A percentile compares a stretch with the other conserved stretches of the same genome.
Conservation (phyloP, 2,113 vertebrate genomes). For the Paratilapia polleni region DNA sequence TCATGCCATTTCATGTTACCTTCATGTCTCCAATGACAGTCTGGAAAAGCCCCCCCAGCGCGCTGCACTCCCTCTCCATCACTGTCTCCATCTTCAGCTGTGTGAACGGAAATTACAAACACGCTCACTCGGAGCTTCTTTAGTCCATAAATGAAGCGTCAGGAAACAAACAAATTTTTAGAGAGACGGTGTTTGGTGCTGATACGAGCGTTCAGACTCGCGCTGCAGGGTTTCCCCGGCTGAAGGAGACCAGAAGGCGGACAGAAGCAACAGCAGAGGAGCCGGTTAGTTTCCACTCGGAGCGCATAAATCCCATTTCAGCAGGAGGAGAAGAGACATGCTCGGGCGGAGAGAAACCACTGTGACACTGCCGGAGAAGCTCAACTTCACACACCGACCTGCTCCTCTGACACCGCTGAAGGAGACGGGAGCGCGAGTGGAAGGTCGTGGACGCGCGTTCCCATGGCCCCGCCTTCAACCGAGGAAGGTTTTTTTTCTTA, state of each 20-base stretch:
- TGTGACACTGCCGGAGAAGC: neutral
- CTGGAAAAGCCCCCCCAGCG: constrained; percentile 83
- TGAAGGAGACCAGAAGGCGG: constrained; percentile 23
- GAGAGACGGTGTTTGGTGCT: neutral
- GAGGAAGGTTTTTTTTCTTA: neutral
- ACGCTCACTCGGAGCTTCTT: constrained; percentile 17
- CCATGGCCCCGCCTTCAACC: constrained; percentile 35
- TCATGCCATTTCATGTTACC: constrained; percentile 52
- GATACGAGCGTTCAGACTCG: neutral
- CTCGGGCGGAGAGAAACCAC: neutral
- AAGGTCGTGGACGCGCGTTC: neutral
- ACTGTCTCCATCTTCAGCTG: constrained; percentile 77
- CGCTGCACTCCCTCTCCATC: constrained; percentile 84
- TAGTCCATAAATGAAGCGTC: constrained; percentile 31
- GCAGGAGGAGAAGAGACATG: constrained; percentile 24
- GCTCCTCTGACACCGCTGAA: constrained; percentile 13
- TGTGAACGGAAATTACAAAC: neutral
- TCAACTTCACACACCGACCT: constrained; percentile 11
- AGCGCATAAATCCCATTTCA: constrained; percentile 41
- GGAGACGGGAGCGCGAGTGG: constrained; percentile 8
- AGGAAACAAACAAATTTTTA: neutral
- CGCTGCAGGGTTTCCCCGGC: constrained; percentile 40
- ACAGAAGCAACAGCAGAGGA: constrained; percentile 28
- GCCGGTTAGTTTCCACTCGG: constrained; percentile 5
- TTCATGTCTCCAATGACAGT: constrained; percentile 82